Base-by-base conservation (phyloP, 2,113 vertebrate genomes). In the Heterotis niloticus region DNA sequence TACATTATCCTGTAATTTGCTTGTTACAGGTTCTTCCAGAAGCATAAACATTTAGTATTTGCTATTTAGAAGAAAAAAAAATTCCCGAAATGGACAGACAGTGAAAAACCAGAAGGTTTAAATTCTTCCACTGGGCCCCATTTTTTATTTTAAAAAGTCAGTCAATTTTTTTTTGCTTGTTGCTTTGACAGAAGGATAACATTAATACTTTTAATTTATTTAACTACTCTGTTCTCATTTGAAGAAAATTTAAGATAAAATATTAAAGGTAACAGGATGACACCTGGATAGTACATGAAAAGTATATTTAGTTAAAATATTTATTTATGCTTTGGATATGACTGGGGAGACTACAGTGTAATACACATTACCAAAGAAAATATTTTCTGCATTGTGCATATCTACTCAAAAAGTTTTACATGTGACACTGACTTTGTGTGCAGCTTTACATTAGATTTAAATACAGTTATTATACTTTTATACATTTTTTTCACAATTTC, bases 1-100 rank as follows among this genome's bases (percentile, higher is more conserved):
- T 79, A 79, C 75, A 67, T 86, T 83, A 77, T 57, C 23, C 73
- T 80, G 79, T 18, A 56, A 83, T 81, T 76, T 82, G 75, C 65
- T 76, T 75, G 78, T 78, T 84, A 81, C 29, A 60, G 78, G 76
- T 44, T 11, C 51, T 17, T 75, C 16, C n/a, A 79, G 73, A 70
- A 65, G 76, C 62, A 75, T 74, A 64, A 65, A 78, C 17, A 29
- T 64, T 74, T 34, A 10, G 5, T 10, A 64, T 10, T n/a, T 23
- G n/a, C 23, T 66, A 28, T 77, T 71, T 70, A 60, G 62, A 71
- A 78, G 14, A 14, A 18, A 28, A 69, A n/a, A n/a, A n/a, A n/a
- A n/a, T n/a, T n/a, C n/a, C n/a, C n/a, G n/a, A n/a, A 29, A 44
- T 51, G 5, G 18, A 5, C 17, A 44, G 68, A 52, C 69, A 2